These are phyloP conservation scores for Poeciliopsis retropinna DNA, from an alignment of 2,113 vertebrate genomes.

Conservation along the genomic window DNA sequence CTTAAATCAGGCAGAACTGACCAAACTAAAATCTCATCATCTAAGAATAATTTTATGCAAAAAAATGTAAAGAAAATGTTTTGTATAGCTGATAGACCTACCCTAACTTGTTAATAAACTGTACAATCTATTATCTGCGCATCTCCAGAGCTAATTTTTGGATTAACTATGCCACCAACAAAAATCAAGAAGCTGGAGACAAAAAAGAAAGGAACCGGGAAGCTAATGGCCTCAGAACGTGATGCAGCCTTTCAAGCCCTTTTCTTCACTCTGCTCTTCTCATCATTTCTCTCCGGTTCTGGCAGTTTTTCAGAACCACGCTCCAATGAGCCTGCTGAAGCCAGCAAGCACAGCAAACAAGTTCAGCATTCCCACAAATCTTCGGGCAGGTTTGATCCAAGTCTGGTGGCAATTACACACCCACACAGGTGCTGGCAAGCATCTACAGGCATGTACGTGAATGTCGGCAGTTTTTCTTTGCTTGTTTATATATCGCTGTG, in stretches of 20 bases:
- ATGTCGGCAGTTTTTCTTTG: slow-evolving; percentile 2
- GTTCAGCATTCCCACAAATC: slow-evolving; percentile 43
- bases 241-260: slow-evolving; percentile 56
- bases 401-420: slow-evolving; percentile 56
- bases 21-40: too few species aligned
- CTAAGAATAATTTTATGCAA: too few species aligned
- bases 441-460: slow-evolving; percentile 10
- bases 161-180: slow-evolving; percentile 67
- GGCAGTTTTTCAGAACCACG: slow-evolving; percentile 52
- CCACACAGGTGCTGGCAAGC: slow-evolving; percentile 25
- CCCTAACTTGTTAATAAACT: not conserved
- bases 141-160: slow-evolving; percentile 53
- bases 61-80: too few species aligned
- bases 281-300: slow-evolving; percentile 34
- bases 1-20: too few species aligned
- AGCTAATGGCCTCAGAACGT: slow-evolving; percentile 64
- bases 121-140: slow-evolving; percentile 19
- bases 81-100: too few species aligned
- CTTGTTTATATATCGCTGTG: slow-evolving; percentile 19
- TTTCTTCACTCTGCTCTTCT: slow-evolving; percentile 24
- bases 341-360: slow-evolving; percentile 32
- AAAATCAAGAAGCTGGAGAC: slow-evolving; percentile 53
- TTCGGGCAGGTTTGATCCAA: slow-evolving; percentile 50
- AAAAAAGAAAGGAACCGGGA: slow-evolving; percentile 26
- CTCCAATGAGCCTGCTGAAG: slow-evolving; percentile 30